Evolutionary conservation across 2,113 vertebrate genomes (phyloP).

Genomic region (Nothocercus nigrocapillus): DNA sequence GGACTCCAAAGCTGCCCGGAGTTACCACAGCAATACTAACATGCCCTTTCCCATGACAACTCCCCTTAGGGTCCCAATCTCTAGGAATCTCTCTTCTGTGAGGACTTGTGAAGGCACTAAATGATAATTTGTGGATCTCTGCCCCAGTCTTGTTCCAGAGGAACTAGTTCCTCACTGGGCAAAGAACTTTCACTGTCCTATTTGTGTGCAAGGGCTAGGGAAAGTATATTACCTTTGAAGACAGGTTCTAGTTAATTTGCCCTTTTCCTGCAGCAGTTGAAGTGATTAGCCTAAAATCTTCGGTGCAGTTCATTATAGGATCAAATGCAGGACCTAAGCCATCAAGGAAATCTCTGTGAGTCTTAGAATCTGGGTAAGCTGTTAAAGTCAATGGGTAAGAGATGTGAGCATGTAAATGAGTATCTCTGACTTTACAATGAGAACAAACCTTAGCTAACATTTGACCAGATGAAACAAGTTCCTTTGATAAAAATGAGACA

Average conservation of each 20-base stretch:
- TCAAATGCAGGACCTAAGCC: neutral
- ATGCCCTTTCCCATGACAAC: neutral
- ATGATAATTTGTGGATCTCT: neutral
- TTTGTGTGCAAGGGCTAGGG: neutral
- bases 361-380: neutral
- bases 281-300: constrained; percentile 6
- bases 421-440: neutral
- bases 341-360: neutral
- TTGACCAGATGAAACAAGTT: neutral
- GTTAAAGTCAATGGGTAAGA: neutral
- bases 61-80: neutral
- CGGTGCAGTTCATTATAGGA: neutral
- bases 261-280: constrained; percentile 1
- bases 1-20: neutral
- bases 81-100: neutral
- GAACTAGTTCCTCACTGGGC: neutral
- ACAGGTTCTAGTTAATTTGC: neutral
- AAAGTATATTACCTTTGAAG: constrained; percentile 26
- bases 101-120: neutral
- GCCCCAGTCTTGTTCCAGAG: neutral
- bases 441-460: neutral
- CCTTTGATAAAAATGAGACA: neutral
- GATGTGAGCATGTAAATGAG: neutral
- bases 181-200: neutral
- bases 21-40: too few relatives aligned